Percentiles rank a stretch among this genome's conserved stretches.
Conservation (phyloP, 1,140 invertebrate genomes). For the Eciton burchellii region DNA sequence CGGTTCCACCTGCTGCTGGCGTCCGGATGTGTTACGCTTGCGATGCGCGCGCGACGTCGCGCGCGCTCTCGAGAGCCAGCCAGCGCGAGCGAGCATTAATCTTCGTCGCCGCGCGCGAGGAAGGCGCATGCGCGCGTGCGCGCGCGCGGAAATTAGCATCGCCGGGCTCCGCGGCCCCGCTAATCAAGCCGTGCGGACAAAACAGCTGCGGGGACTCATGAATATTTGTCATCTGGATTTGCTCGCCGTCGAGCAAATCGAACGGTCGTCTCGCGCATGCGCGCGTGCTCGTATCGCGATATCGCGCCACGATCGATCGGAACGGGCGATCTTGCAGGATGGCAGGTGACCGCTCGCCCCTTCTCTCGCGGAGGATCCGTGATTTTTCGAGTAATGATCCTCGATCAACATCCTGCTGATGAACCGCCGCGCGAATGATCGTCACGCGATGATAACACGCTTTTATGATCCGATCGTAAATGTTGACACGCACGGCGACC, state of each 20-base stretch:
- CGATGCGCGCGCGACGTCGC: conserved; percentile 37
- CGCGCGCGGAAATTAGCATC: conserved; percentile 44
- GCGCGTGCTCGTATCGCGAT: not conserved
- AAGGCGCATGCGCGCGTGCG: not conserved
- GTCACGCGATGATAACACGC: not conserved
- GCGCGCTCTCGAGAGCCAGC: conserved; percentile 4
- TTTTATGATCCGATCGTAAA: conserved; percentile 8
- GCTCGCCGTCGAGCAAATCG: conserved; percentile 35
- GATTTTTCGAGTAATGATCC: not conserved
- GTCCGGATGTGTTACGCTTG: conserved; percentile 43
- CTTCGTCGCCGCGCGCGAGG: not conserved
- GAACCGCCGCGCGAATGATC: not conserved
- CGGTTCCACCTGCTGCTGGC: conserved; percentile 71
- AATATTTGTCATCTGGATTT: conserved; percentile 54
- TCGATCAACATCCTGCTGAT: not conserved
- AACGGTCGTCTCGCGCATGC: not conserved
- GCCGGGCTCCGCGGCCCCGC: conserved; percentile 12
- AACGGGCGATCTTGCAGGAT: not conserved
- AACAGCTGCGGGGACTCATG: conserved; percentile 46
- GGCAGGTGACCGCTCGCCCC: not conserved
- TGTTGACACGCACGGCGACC: not conserved
- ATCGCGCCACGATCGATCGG: not conserved
- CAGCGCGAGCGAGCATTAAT: conserved; percentile 44
- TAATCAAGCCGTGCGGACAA: conserved; percentile 51
- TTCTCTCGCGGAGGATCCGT: not conserved